phyloP scores from a whole-genome alignment of 2,797 vertebrate species.

The Glyptemys insculpta region DNA sequence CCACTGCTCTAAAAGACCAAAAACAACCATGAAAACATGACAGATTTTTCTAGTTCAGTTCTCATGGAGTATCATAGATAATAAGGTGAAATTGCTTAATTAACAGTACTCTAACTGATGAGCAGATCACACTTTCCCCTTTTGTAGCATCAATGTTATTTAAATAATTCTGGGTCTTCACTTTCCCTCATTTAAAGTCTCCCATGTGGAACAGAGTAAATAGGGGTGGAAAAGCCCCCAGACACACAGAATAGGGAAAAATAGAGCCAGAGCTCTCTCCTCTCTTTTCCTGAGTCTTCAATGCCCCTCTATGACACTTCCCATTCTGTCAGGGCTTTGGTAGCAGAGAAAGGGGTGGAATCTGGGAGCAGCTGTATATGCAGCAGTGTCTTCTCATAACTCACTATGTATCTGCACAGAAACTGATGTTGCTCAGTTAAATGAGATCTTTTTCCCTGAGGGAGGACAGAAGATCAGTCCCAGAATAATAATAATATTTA shows the following conservation, averaged over 20 bases:
- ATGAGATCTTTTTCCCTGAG: neutral
- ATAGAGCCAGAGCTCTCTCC: neutral
- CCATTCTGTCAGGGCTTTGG: neutral
- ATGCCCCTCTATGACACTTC: neutral
- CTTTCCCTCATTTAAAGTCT: neutral
- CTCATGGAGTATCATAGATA: neutral
- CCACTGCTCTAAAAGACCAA: neutral
- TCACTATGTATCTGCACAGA: neutral
- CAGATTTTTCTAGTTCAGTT: neutral
- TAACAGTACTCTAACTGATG: neutral
- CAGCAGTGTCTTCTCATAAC: neutral
- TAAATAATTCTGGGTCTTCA: neutral
- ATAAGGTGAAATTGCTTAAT: constrained; percentile 1
- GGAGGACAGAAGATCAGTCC: neutral
- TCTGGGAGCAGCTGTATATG: neutral
- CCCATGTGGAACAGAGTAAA: neutral
- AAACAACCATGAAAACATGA: neutral
- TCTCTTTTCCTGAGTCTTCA: neutral
- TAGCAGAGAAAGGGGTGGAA: neutral
- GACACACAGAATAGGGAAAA: neutral
- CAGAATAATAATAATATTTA: constrained; percentile 13
- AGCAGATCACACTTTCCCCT: neutral
- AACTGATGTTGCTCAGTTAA: neutral
- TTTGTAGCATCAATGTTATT: neutral
- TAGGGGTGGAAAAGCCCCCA: neutral